A percentile compares a stretch with the other conserved stretches of the same genome.
Evolutionary conservation across 2,113 vertebrate genomes (phyloP).

Genomic region (Limnothrissa miodon): DNA sequence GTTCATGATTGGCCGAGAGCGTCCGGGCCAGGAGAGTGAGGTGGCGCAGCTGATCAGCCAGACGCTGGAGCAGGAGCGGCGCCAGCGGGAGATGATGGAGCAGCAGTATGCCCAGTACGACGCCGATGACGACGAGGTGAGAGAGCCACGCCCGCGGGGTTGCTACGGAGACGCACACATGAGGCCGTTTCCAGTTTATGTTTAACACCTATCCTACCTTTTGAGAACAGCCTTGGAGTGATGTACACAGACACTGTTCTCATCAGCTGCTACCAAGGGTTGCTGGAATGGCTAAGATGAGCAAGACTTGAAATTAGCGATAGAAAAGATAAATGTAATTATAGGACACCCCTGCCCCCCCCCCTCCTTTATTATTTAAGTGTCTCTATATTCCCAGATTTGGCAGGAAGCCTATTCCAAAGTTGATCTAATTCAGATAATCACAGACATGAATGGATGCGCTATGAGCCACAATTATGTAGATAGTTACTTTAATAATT

Average conservation of each 20-base stretch:
- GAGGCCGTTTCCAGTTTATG: too few relatives aligned
- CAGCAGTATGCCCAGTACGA: slow-evolving; percentile 96
- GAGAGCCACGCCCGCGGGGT: slow-evolving; percentile 34
- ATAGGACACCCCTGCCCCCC: neutral
- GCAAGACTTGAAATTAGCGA: neutral
- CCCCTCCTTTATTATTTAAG: neutral
- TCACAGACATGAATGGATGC: neutral
- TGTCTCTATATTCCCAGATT: neutral
- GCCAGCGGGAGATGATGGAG: slow-evolving; percentile 91
- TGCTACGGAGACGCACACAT: neutral
- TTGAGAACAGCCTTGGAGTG: neutral
- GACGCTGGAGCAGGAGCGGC: slow-evolving; percentile 93
- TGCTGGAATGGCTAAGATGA: neutral
- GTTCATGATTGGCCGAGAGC: slow-evolving; percentile 95
- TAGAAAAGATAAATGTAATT: neutral
- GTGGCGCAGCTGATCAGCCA: slow-evolving; percentile 96
- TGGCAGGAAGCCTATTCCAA: neutral
- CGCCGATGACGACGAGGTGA: slow-evolving; percentile 95
- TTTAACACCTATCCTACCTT: too few relatives aligned
- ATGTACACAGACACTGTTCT: neutral
- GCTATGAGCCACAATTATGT: neutral
- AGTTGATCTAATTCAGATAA: neutral
- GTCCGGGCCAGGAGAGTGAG: slow-evolving; percentile 95
- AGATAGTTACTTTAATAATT: neutral
- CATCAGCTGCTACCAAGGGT: neutral